A percentile compares a stretch with the other conserved stretches of the same genome.
phyloP scores from a whole-genome alignment of 2,888 invertebrate genomes.

The Drosophila yooni region DNA sequence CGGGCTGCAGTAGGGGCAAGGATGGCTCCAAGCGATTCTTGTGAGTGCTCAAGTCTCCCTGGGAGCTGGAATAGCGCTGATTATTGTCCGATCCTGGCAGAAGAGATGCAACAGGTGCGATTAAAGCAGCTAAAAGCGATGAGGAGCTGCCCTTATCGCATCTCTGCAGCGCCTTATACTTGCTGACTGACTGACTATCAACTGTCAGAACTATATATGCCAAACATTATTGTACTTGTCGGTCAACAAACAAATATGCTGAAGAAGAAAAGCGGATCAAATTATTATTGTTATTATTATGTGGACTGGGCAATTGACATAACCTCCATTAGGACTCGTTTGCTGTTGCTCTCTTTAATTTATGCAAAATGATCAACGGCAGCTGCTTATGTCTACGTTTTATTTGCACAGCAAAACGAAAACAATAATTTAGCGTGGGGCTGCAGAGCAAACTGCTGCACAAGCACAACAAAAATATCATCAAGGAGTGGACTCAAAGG shows the following conservation, averaged over 20 bases:
- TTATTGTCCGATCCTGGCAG: slow-evolving; percentile 99
- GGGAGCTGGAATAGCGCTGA: slow-evolving; percentile 96
- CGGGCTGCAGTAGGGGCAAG: slow-evolving; percentile 97
- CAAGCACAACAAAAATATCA: slow-evolving; percentile 67
- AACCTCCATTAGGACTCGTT: slow-evolving; percentile 65
- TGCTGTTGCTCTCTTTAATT: slow-evolving; percentile 51
- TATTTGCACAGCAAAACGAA: slow-evolving; percentile 76
- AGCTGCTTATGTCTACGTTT: slow-evolving; percentile 72
- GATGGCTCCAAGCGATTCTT: slow-evolving; percentile 98
- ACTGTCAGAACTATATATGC: neutral
- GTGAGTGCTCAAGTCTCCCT: slow-evolving; percentile 99
- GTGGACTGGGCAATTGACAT: slow-evolving; percentile 28
- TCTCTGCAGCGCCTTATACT: slow-evolving; percentile 88
- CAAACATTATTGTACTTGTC: neutral
- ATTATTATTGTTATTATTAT: slow-evolving; percentile 5
- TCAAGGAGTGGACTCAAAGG: slow-evolving; percentile 48
- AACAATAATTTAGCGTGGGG: slow-evolving; percentile 70
- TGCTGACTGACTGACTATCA: slow-evolving; percentile 9
- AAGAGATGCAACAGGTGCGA: slow-evolving; percentile 96
- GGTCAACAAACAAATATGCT: slow-evolving; percentile 4
- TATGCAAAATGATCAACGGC: slow-evolving; percentile 77
- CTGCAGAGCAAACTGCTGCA: slow-evolving; percentile 56
- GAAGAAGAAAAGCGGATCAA: neutral
- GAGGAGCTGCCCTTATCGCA: slow-evolving; percentile 90
- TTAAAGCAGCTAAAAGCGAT: slow-evolving; percentile 91